phyloP scores from a whole-genome alignment of 1,140 invertebrate genomes.

The Lasaia peninsularis region DNA sequence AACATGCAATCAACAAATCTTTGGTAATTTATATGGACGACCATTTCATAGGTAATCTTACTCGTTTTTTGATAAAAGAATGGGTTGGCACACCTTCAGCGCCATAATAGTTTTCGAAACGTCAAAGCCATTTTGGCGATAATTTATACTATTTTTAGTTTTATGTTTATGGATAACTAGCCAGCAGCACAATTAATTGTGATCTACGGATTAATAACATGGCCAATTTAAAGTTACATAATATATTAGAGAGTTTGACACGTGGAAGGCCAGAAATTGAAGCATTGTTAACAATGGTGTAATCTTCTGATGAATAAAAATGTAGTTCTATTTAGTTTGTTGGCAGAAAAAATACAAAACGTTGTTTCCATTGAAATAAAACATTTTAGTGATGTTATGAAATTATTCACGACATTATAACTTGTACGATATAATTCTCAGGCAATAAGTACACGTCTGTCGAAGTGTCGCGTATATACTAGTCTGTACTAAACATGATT shows the following conservation, averaged over 20 bases:
- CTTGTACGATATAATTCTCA: too few species aligned
- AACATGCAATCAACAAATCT: neutral
- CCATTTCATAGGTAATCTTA: neutral
- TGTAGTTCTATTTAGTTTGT: too few species aligned
- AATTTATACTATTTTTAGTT: conserved; percentile 9
- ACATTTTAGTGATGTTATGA: too few species aligned
- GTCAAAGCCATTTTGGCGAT: neutral
- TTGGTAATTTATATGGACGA: neutral
- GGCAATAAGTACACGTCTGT: too few species aligned
- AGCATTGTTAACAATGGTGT: too few species aligned
- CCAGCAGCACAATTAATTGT: neutral
- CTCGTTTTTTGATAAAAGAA: conserved; percentile 5
- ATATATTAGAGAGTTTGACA: neutral
- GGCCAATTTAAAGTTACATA: conserved; percentile 3
- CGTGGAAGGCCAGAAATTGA: neutral
- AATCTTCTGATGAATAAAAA: too few species aligned
- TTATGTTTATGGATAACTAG: conserved; percentile 11
- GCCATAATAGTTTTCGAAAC: conserved; percentile 1
- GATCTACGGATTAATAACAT: neutral
- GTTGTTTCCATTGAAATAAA: too few species aligned
- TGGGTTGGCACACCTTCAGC: conserved; percentile 2
- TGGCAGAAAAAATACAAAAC: too few species aligned
- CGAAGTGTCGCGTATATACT: too few species aligned
- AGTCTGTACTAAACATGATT: too few species aligned
- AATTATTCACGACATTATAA: too few species aligned